These are phyloP conservation scores for Caranx melampygus DNA, from an alignment of 2,113 vertebrate genomes.

Conservation along the genomic window DNA sequence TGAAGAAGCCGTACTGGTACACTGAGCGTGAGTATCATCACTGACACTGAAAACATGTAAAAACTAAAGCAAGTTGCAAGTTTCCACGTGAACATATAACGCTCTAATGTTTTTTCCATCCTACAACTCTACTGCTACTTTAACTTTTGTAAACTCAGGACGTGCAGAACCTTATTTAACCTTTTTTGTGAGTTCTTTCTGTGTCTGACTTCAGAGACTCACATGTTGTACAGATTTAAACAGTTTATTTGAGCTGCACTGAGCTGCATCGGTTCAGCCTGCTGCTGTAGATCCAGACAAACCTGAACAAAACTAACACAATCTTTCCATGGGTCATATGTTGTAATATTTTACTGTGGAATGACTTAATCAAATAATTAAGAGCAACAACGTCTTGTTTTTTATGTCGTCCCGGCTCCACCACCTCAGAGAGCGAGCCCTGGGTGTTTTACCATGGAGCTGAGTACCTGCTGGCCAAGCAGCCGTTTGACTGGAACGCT, in stretches of 20 bases:
- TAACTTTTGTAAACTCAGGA: too few relatives aligned
- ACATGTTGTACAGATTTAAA: background rate
- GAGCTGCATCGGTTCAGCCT: too few relatives aligned
- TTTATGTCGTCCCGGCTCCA: conserved; percentile 1
- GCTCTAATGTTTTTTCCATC: too few relatives aligned
- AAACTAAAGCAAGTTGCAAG: background rate
- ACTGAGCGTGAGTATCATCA: conserved; percentile 85
- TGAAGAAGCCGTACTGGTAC: conserved; percentile 90
- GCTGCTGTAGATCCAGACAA: too few relatives aligned
- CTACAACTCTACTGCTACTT: too few relatives aligned
- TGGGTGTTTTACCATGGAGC: conserved; percentile 92
- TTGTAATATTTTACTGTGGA: background rate
- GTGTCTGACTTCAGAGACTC: too few relatives aligned
- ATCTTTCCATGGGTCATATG: too few relatives aligned
- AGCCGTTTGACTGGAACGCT: conserved; percentile 82
- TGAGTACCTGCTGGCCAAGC: conserved; percentile 88
- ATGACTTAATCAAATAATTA: background rate
- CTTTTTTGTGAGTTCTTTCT: background rate
- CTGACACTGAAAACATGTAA: background rate
- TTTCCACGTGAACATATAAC: too few relatives aligned
- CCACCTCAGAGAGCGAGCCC: conserved; percentile 84
- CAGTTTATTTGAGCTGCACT: background rate
- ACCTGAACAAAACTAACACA: too few relatives aligned
- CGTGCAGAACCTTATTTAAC: too few relatives aligned
- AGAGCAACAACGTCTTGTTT: background rate